A percentile compares a stretch with the other conserved stretches of the same genome.
Conservation (phyloP, 2,888 invertebrate species). For the Leptopilina myrica region DNA sequence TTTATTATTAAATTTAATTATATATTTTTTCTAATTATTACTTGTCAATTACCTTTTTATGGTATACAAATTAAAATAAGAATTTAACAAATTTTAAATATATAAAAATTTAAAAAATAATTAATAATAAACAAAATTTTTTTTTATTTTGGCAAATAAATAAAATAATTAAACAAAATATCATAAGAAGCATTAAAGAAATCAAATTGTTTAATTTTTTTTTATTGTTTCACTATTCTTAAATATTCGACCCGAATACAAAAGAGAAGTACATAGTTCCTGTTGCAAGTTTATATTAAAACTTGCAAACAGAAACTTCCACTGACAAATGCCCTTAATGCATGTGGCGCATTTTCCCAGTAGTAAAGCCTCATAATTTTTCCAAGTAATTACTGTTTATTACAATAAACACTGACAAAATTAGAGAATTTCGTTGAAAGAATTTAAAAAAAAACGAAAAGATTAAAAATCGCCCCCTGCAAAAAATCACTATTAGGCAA, state of each 20-base stretch:
- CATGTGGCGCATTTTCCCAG: not conserved
- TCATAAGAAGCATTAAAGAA: not conserved
- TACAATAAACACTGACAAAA: not conserved
- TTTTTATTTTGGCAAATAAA: too few species aligned
- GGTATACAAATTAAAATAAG: too few species aligned
- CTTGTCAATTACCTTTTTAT: too few species aligned
- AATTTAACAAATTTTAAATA: too few species aligned
- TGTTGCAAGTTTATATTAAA: conserved; percentile 28
- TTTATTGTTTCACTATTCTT: conserved; percentile 2
- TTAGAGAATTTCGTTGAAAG: not conserved
- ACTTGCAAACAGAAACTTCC: conserved; percentile 32
- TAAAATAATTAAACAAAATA: not conserved
- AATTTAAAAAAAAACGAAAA: not conserved
- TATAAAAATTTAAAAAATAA: not conserved
- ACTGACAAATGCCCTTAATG: conserved; percentile 26
- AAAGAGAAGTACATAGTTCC: not conserved
- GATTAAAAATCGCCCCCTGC: too few species aligned
- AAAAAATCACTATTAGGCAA: too few species aligned
- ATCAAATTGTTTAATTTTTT: conserved; percentile 13
- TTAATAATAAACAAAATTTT: not conserved
- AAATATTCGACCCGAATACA: not conserved
- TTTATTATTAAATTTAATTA: too few species aligned
- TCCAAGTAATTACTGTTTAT: conserved; percentile 22
- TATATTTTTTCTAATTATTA: too few species aligned
- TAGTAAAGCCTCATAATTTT: conserved; percentile 5